Percentiles rank a stretch among this genome's conserved stretches.
phyloP scores from a whole-genome alignment of 2,113 vertebrate species.

The Cepphus grylle region DNA sequence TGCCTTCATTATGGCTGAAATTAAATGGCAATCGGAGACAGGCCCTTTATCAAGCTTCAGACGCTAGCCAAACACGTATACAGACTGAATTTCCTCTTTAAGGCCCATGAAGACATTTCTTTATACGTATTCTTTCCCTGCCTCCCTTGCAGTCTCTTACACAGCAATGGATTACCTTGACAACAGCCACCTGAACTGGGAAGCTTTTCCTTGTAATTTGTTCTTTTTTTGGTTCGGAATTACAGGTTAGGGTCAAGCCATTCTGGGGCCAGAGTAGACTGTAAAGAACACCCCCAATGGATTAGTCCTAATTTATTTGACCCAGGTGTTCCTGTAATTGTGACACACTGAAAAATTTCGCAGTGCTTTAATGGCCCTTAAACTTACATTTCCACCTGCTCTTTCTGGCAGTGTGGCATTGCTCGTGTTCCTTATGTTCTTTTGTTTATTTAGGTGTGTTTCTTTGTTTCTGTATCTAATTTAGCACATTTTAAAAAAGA shows the following conservation, averaged over 20 bases:
- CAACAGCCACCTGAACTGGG: neutral
- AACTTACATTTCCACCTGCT: slow-evolving; percentile 72
- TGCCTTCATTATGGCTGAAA: neutral
- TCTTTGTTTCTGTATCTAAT: slow-evolving; percentile 80
- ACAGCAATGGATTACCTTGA: neutral
- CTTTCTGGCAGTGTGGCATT: slow-evolving; percentile 57
- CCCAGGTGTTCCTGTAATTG: slow-evolving; percentile 75
- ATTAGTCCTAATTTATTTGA: slow-evolving; percentile 63
- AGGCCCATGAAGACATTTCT: neutral
- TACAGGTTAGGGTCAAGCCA: slow-evolving; percentile 24
- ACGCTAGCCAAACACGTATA: neutral
- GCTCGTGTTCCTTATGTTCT: slow-evolving; percentile 41
- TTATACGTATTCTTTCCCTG: neutral
- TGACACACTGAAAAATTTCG: slow-evolving; percentile 68
- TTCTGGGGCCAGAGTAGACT: slow-evolving; percentile 32
- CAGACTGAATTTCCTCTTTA: neutral
- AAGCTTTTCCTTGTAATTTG: neutral
- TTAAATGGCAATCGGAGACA: neutral
- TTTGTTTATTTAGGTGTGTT: slow-evolving; percentile 80
- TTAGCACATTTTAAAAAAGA: slow-evolving; percentile 69
- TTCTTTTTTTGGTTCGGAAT: neutral
- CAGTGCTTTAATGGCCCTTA: slow-evolving; percentile 62
- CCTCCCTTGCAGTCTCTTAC: neutral
- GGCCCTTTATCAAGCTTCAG: neutral
- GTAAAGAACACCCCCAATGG: slow-evolving; percentile 58